Evolutionary conservation across 2,888 invertebrate genomes (phyloP).

Genomic region (Agonopterix subpropinquella): DNA sequence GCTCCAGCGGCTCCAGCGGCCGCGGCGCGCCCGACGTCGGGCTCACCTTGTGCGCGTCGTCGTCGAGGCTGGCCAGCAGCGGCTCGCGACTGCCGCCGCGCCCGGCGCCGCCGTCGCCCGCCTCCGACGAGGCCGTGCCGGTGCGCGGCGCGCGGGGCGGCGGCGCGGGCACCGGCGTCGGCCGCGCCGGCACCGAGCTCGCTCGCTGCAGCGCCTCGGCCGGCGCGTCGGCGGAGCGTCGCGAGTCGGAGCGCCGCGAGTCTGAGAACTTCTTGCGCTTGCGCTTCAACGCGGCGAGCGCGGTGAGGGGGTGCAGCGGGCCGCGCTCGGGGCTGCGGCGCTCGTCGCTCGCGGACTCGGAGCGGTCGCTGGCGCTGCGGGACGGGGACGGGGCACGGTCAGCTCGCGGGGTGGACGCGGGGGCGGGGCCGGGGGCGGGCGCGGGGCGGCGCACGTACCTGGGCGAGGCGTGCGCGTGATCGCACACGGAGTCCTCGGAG

Average conservation of each 20-base stretch:
- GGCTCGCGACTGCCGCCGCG: conserved; percentile 78
- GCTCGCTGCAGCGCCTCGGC: conserved; percentile 38
- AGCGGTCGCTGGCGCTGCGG: conserved; percentile 76
- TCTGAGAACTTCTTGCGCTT: conserved; percentile 90
- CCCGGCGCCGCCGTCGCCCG: conserved; percentile 23
- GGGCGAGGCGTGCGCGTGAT: conserved; percentile 74
- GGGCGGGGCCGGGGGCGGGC: not conserved
- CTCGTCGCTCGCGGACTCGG: conserved; percentile 82
- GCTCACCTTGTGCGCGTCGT: conserved; percentile 59
- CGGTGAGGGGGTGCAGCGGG: conserved; percentile 67
- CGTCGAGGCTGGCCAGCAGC: conserved; percentile 75
- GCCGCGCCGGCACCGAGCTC: conserved; percentile 57
- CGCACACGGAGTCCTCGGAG: conserved; percentile 89
- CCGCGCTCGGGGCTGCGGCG: conserved; percentile 77
- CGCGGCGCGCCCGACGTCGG: conserved; percentile 5
- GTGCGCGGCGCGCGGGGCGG: conserved; percentile 25
- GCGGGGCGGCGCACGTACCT: conserved; percentile 37
- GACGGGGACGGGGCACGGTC: not conserved
- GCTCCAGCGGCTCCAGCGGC: conserved; percentile 2
- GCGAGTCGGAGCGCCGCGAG: conserved; percentile 76
- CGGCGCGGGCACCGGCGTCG: conserved; percentile 33
- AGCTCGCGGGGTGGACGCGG: not conserved
- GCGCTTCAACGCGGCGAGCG: conserved; percentile 84
- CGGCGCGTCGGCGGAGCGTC: conserved; percentile 28
- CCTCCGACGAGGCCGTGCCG: conserved; percentile 26